Conservation (phyloP, 2,888 invertebrate genomes). For the Liodrosophila aerea region DNA sequence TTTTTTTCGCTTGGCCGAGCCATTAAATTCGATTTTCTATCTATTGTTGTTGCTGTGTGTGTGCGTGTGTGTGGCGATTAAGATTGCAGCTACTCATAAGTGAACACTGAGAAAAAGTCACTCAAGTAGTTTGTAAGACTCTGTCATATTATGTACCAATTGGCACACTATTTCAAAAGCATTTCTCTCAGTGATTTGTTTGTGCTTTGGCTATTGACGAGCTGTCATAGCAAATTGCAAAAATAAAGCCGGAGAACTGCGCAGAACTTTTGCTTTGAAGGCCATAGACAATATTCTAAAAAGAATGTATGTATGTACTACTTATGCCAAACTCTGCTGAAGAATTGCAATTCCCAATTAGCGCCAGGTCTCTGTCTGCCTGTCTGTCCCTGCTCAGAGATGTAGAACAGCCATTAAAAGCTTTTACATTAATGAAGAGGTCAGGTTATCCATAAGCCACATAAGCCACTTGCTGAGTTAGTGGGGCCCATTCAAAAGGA, state of each 20-base stretch:
- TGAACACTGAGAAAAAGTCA: too few species aligned
- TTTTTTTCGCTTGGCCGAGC: slow-evolving; percentile 49
- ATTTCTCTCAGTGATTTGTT: too few species aligned
- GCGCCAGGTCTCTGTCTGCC: too few species aligned
- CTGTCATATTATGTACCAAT: too few species aligned
- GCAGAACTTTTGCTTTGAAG: too few species aligned
- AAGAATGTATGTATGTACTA: too few species aligned
- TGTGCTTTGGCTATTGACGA: neutral
- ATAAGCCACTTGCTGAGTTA: slow-evolving; percentile 39
- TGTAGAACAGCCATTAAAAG: slow-evolving; percentile 30
- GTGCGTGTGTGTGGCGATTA: slow-evolving; percentile 30
- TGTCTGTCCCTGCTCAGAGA: slow-evolving; percentile 1
- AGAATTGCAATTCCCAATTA: too few species aligned
- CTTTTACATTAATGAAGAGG: slow-evolving; percentile 49
- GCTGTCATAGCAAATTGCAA: neutral
- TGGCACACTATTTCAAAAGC: too few species aligned
- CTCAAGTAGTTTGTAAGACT: too few species aligned
- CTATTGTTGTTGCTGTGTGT: neutral
- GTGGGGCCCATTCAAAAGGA: slow-evolving; percentile 21
- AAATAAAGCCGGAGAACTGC: neutral
- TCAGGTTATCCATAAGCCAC: slow-evolving; percentile 16
- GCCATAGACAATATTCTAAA: too few species aligned
- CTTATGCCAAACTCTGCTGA: too few species aligned
- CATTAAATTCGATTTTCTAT: slow-evolving; percentile 45
- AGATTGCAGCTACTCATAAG: slow-evolving; percentile 19